phyloP scores from a whole-genome alignment of 2,888 invertebrate genomes.

The Drosophila kanekoi region DNA sequence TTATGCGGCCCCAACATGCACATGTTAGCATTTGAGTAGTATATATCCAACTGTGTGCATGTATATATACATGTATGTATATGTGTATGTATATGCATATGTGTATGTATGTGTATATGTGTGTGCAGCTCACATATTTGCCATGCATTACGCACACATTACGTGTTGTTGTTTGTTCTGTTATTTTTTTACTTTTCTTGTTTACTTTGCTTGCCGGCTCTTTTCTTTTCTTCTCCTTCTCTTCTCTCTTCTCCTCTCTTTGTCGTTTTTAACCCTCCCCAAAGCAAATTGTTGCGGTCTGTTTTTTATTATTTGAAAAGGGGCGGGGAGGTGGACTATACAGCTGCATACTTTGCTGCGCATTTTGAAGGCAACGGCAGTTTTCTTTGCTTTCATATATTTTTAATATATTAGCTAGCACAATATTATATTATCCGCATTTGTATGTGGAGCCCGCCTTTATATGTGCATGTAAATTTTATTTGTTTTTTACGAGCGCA shows the following conservation, averaged over 20 bases:
- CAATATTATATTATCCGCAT: conserved; percentile 74
- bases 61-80: conserved; percentile 1
- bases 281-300: conserved; percentile 48
- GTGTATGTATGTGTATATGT: conserved; percentile 20
- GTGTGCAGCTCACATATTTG: conserved; percentile 68
- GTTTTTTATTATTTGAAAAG: conserved; percentile 33
- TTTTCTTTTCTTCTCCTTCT: conserved; percentile 5
- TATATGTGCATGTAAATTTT: conserved; percentile 76
- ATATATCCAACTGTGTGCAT: not conserved
- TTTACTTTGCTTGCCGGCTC: conserved; percentile 37
- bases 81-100: not conserved
- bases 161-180: conserved; percentile 59
- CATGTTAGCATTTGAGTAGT: conserved; percentile 13
- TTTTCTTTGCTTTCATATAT: conserved; percentile 53
- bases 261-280: conserved; percentile 50
- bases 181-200: conserved; percentile 38
- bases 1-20: conserved; percentile 56
- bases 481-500: conserved; percentile 80
- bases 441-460: conserved; percentile 44
- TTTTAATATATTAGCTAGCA: conserved; percentile 79
- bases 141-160: conserved; percentile 78
- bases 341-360: conserved; percentile 64
- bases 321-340: conserved; percentile 3
- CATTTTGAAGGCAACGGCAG: conserved; percentile 69
- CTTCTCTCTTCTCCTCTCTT: conserved; percentile 9